phyloP scores from a whole-genome alignment of 2,888 invertebrate genomes.

The Drosophila koepferae region DNA sequence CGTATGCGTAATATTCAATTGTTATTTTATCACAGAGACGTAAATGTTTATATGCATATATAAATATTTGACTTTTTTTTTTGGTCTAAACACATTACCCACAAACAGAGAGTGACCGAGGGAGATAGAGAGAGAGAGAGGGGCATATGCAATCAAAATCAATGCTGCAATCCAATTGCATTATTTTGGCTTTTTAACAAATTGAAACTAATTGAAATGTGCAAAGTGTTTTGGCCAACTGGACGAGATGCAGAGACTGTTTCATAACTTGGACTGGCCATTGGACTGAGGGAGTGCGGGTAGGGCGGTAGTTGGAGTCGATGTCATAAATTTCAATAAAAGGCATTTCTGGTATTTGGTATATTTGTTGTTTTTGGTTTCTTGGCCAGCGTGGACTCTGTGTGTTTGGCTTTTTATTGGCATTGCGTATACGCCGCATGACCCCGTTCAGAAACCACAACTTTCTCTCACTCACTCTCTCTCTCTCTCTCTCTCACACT shows the following conservation, averaged over 20 bases:
- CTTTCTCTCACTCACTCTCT: constrained; percentile 2
- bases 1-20: constrained; percentile 68
- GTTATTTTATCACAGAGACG: constrained; percentile 39
- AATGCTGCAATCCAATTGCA: constrained; percentile 56
- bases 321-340: constrained; percentile 70
- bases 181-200: constrained; percentile 59
- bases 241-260: constrained; percentile 6
- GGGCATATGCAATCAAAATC: constrained; percentile 62
- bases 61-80: constrained; percentile 14
- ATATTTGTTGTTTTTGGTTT: constrained; percentile 23
- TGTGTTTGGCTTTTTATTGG: constrained; percentile 48
- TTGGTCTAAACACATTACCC: constrained; percentile 31
- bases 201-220: constrained; percentile 77
- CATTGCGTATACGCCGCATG: constrained; percentile 54
- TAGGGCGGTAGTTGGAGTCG: constrained; percentile 29
- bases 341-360: constrained; percentile 57
- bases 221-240: constrained; percentile 8
- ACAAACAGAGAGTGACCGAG: neutral
- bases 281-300: neutral
- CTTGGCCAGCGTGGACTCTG: constrained; percentile 14
- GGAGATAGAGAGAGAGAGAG: no score
- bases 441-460: constrained; percentile 22
- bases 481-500: neutral
- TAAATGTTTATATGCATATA: constrained; percentile 19
- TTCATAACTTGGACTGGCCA: constrained; percentile 26